Evolutionary conservation across 2,797 vertebrate species (phyloP), one percentile per base, ranked within the genome.

Genomic region (Microtus obscurus): DNA sequence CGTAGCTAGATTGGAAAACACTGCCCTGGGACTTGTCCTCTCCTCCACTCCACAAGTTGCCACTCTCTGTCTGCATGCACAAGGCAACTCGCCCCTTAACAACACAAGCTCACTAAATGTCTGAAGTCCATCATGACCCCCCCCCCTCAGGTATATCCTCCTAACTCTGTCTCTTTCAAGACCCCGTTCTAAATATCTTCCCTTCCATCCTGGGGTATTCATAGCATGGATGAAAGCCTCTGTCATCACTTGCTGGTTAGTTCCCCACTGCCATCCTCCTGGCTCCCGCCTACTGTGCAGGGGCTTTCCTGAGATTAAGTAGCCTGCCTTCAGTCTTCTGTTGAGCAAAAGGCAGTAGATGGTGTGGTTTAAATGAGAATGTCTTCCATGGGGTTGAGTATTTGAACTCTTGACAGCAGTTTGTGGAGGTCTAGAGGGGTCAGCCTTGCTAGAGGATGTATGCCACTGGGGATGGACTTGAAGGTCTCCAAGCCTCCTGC

Each of bases 151-250:
- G 51, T 13, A 79, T 23, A 13, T 21, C 43, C 27, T 90, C 87
- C 48, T n/a, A 63, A 21, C 34, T 43, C 48, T 76, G 25, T 81
- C 81, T 94, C 90, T 94, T 86, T 86, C 89, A 77, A 94, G 91
- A 45, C 27, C 65, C 87, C 37, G 37, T 1, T 16, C 45, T 56
- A 56, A 83, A 56, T 71, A 81, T n/a, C 14, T 87, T 78, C 51
- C 73, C 82, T 81, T 86, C 90, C 10, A 79, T 25, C 13, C n/a
- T 61, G 25, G n/a, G 56, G 13, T 40, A 40, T 4, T 56, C 86
- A 11, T 21, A 31, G 56, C 83, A 90, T 12, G 25, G 43, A 59
- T 8, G 12, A 29, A 81, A 91, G 71, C 17, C 43, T 51, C 17
- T 43, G 11, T 85, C 17, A 37, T 27, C 76, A 85, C n/a, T 21